These are phyloP conservation scores for Gallinago media DNA, from an alignment of 2,113 vertebrate genomes.

Conservation along the genomic window DNA sequence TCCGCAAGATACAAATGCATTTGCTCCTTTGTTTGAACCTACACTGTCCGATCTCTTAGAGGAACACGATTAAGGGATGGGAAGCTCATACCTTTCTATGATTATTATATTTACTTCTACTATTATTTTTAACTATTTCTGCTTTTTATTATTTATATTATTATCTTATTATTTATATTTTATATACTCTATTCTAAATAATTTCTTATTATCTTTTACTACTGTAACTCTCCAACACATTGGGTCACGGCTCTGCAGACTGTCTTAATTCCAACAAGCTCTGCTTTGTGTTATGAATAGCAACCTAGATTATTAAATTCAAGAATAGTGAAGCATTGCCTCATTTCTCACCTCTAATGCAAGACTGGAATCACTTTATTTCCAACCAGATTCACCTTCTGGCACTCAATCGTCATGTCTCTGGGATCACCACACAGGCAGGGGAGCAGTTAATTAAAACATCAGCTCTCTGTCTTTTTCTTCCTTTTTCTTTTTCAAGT, in stretches of 20 bases:
- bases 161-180: not conserved
- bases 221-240: not conserved
- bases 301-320: not conserved
- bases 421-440: slow-evolving; percentile 23
- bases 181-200: not conserved
- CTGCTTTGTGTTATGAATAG: not conserved
- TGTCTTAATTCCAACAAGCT: not conserved
- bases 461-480: slow-evolving; percentile 20
- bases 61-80: not conserved
- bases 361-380: slow-evolving; percentile 28
- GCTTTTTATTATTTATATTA: not conserved
- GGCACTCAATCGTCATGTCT: slow-evolving; percentile 4
- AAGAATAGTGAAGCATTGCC: not conserved
- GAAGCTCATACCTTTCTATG: not conserved
- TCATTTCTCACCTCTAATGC: slow-evolving; percentile 19
- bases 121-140: not conserved
- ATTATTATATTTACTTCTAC: not conserved
- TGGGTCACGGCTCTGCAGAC: not conserved
- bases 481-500: slow-evolving; percentile 15
- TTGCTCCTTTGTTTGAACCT: not conserved
- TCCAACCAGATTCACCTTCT: slow-evolving; percentile 51
- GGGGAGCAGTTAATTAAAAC: slow-evolving; percentile 64
- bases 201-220: not conserved
- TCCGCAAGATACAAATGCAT: not conserved
- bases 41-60: not conserved